Evolutionary conservation across 2,113 vertebrate genomes (phyloP), one percentile per base, ranked within the genome.

Genomic region (Pterocles burchelli): DNA sequence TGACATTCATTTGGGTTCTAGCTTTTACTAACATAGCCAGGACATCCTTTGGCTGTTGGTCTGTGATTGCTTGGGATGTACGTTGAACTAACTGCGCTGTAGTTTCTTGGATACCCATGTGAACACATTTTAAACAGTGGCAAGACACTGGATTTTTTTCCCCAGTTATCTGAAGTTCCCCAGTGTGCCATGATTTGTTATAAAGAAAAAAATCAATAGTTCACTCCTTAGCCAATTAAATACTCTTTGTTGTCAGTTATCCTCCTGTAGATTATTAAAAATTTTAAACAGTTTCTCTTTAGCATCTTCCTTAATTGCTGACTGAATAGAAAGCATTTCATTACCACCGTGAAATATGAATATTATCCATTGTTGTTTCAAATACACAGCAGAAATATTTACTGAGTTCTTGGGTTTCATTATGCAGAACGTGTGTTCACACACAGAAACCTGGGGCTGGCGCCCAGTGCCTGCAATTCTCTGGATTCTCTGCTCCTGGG

Each of bases 211-310:
- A 90, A 81, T n/a, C 67, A 78, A 61, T 81, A 70, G 48, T 79
- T 95, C 74, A 17, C 58, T 93, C 74, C 58, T 91, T 75, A 96
- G 85, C 65, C 88, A 91, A 45, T 58, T 78, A 97, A 95, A 82
- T 85, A 85, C 58, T 91, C 85, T 75, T 75, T 58, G 52, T 71
- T 79, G 45, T 43, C 75, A 82, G 49, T 75, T 85, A 67, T 81
- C 54, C 58, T 88, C 34, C 81, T 72, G 62, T 78, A 91, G 81
- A 91, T 85, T 82, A 72, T 51, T 51, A 88, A 82, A 87, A 89
- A 79, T 54, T 70, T 91, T 89, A 71, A 59, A 72, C 26, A 72
- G 46, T 80, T 89, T 84, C 51, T 58, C 68, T 91, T 71, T 51
- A 88, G 54, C 74, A 79, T 85, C 74, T 88, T 91, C 57, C 81